Percentiles rank a stretch among this genome's conserved stretches.
phyloP scores from a whole-genome alignment of 2,113 vertebrate genomes.

The Aegotheles bennettii region DNA sequence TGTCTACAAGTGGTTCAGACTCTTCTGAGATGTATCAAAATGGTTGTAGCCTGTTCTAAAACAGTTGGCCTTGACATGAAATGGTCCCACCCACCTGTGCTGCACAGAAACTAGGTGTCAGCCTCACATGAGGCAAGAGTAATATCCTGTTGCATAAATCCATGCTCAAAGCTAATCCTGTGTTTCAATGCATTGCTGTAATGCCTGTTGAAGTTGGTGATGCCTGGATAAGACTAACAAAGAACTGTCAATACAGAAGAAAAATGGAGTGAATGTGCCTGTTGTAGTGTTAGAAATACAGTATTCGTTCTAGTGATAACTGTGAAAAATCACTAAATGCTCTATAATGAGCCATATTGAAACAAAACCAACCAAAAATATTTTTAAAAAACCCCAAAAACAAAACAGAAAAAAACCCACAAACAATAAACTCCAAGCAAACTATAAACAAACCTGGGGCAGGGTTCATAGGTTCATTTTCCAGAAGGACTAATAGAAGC shows the following conservation, averaged over 20 bases:
- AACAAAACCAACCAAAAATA: not conserved
- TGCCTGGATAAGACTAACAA: not conserved
- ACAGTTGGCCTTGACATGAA: not conserved
- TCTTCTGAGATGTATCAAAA: not conserved
- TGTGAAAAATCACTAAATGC: not conserved
- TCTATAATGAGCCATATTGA: not conserved
- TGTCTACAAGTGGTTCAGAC: not conserved
- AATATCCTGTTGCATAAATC: not conserved
- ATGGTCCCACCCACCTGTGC: not conserved
- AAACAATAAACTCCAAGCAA: too few relatives aligned
- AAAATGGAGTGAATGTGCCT: not conserved
- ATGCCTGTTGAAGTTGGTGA: not conserved
- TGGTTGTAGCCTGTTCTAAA: not conserved
- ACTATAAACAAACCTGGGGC: not conserved
- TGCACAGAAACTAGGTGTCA: not conserved
- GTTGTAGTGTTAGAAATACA: not conserved
- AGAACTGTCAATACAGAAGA: not conserved
- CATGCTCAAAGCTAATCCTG: not conserved
- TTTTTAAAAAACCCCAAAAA: too few relatives aligned
- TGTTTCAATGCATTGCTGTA: not conserved
- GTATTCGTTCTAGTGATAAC: not conserved
- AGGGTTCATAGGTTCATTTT: not conserved
- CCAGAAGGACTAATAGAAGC: not conserved
- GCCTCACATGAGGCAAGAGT: not conserved
- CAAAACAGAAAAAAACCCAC: accelerated